Base-by-base conservation (phyloP, 2,797 vertebrate genomes). In the Thunnus albacares region DNA sequence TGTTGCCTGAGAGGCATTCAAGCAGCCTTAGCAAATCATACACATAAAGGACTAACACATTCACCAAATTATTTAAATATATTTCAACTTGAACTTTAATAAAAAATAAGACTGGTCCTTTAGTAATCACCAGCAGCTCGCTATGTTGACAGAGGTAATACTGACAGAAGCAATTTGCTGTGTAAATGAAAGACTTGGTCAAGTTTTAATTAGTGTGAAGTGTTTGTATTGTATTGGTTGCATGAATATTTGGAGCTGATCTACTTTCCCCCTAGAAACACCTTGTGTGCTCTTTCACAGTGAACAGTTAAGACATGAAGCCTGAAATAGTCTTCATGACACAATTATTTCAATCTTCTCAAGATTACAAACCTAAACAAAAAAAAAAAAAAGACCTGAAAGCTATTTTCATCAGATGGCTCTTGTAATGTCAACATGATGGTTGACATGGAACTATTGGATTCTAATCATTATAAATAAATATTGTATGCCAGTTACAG, bases 171-270 rank as follows among this genome's bases (percentile, higher is more conserved):
- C 73, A 84, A 84, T 90, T 89, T 82, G 77, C 77, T 60, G 57
- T 71, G 63, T 43, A 84, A 89, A 86, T 85, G 80, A 84, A 69
- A 77, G 62, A 82, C 71, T 72, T 68, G 58, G 81, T 84, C 64
- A 49, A 69, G 49, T 87, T 89, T 91, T 82, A 90, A 91, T 90
- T 83, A 90, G 88, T 45, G 15, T 61, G 63, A 79, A 89, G 75
- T 71, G 61, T 83, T 82, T 80, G 30, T 33, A 33, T 33, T 33
- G 30, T 33, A 68, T 81, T 68, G 75, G 72, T 80, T 58, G 55
- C 38, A 68, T 62, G 69, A 76, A 85, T 47, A 56, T 58, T 75
- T 76, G 56, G 59, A 28, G 55, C 56, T 51, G 41, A 79, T 69
- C 43, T 72, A n/a, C 56, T 65, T 75, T 57, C 12, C 28, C 33